phyloP scores from a whole-genome alignment of 2,888 invertebrate genomes.

The Archaeoteleia sp. region DNA sequence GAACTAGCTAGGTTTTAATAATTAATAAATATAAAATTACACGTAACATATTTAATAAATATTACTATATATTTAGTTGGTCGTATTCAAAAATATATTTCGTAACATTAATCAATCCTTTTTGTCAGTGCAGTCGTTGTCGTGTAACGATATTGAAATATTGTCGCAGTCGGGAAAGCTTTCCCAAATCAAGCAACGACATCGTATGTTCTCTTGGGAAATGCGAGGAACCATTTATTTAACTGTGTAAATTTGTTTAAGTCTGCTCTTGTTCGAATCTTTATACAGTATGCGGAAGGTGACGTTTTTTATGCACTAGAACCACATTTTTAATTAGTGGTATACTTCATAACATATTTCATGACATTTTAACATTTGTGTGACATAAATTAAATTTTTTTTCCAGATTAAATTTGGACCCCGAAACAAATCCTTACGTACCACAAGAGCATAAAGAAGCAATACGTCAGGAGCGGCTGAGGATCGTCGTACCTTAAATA shows the following conservation, averaged over 20 bases:
- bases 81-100: no score
- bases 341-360: background rate
- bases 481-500: conserved; percentile 63
- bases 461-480: conserved; percentile 63
- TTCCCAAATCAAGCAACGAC: conserved; percentile 13
- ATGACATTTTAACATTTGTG: no score
- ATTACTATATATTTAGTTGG: no score
- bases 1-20: no score
- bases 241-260: conserved; percentile 5
- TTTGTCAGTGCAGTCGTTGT: no score
- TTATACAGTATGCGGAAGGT: conserved; percentile 18
- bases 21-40: no score
- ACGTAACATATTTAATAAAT: no score
- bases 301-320: conserved; percentile 5
- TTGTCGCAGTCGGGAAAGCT: conserved; percentile 14
- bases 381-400: conserved; percentile 15
- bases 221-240: conserved; percentile 16
- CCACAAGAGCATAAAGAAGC: conserved; percentile 82
- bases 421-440: conserved; percentile 86
- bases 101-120: no score
- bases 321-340: conserved; percentile 1
- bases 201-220: conserved; percentile 14
- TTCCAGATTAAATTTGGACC: conserved; percentile 86
- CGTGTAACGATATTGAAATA: conserved; percentile 9
- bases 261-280: background rate